phyloP scores from a whole-genome alignment of 2,888 invertebrate species.

The Lithophane socia region DNA sequence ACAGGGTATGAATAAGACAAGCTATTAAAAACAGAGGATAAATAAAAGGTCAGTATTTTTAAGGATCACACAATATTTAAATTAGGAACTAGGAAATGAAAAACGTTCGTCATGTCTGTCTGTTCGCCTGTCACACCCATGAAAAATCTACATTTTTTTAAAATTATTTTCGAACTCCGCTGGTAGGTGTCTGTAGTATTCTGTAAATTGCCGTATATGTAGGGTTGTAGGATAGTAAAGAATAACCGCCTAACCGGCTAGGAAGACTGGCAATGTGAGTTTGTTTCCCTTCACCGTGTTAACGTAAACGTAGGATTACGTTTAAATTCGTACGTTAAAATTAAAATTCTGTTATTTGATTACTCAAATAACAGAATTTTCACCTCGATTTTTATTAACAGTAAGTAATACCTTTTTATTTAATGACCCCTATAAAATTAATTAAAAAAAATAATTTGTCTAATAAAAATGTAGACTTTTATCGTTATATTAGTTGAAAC shows the following conservation, averaged over 20 bases:
- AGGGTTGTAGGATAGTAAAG: neutral
- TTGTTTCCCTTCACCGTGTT: neutral
- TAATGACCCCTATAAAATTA: too few species aligned
- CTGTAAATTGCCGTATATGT: neutral
- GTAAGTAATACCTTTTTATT: neutral
- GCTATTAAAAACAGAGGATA: neutral
- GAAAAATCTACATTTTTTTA: too few species aligned
- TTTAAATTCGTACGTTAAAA: too few species aligned
- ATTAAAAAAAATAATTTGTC: too few species aligned
- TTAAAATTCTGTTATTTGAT: too few species aligned
- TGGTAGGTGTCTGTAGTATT: neutral
- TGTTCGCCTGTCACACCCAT: neutral
- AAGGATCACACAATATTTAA: neutral
- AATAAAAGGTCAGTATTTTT: neutral
- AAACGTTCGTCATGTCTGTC: neutral
- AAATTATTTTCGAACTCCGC: too few species aligned
- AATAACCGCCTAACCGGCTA: neutral
- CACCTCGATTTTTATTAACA: neutral
- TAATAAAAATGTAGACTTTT: too few species aligned
- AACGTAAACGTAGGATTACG: too few species aligned
- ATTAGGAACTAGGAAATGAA: neutral
- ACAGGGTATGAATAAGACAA: slow-evolving; percentile 31
- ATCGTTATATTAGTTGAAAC: too few species aligned
- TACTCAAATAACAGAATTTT: too few species aligned
- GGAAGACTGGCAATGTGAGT: neutral